phyloP scores from a whole-genome alignment of 2,797 vertebrate genomes.

The Molossus alvarezi region DNA sequence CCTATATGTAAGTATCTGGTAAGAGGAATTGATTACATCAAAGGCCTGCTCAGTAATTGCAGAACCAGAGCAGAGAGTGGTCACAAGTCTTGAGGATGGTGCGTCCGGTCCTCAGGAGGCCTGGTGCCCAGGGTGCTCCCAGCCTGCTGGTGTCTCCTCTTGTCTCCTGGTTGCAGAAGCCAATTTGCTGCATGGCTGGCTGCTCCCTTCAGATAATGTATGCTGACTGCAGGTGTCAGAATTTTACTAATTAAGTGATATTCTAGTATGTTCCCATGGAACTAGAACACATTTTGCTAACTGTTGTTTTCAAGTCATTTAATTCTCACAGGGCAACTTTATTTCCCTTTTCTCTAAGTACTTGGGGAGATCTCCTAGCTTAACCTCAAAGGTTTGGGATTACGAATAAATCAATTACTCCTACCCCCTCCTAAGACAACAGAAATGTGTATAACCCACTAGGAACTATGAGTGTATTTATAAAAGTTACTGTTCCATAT shows the following conservation, averaged over 20 bases:
- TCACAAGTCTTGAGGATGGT: neutral
- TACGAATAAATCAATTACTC: conserved; percentile 72
- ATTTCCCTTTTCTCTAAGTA: conserved; percentile 72
- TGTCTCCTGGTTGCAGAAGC: neutral
- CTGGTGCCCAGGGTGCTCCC: neutral
- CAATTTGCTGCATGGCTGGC: neutral
- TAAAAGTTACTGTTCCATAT: conserved; percentile 59
- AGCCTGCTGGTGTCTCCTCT: neutral
- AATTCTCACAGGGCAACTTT: conserved; percentile 71
- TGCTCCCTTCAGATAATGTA: conserved; percentile 38
- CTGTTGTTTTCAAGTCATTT: conserved; percentile 73
- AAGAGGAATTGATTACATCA: conserved; percentile 4
- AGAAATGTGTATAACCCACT: conserved; percentile 50
- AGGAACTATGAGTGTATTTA: conserved; percentile 53
- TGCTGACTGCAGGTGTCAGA: conserved; percentile 51
- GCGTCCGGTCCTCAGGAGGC: neutral
- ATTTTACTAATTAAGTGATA: conserved; percentile 78
- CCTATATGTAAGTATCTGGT: no score
- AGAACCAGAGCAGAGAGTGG: neutral
- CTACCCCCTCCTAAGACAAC: neutral
- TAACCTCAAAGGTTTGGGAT: neutral
- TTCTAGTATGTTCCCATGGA: conserved; percentile 65
- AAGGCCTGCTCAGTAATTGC: neutral
- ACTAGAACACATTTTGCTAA: conserved; percentile 73
- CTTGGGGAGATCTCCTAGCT: conserved; percentile 48